Conservation (phyloP, 2,888 invertebrate species). For the Camptogramma bilineatum region DNA sequence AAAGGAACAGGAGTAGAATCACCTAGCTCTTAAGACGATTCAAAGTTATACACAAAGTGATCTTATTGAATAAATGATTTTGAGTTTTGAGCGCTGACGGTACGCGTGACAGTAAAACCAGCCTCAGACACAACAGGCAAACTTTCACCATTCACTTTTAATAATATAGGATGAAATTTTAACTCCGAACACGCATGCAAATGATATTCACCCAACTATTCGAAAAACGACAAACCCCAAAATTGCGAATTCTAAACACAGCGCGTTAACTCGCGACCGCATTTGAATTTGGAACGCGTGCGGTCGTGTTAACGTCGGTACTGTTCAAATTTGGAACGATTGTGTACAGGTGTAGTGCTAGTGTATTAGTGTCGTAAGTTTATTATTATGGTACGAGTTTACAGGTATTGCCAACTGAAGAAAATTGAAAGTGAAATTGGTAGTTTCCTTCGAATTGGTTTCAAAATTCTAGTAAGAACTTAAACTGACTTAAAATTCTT, state of each 20-base stretch:
- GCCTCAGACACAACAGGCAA: too few species aligned
- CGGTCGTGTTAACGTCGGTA: slow-evolving; percentile 68
- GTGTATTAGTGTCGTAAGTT: slow-evolving; percentile 27
- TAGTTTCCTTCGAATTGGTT: too few species aligned
- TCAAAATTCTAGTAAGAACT: too few species aligned
- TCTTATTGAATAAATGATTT: too few species aligned
- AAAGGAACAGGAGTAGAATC: too few species aligned
- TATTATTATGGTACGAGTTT: slow-evolving; percentile 17
- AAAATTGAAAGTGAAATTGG: not conserved
- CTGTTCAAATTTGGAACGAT: slow-evolving; percentile 61
- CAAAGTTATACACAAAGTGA: too few species aligned
- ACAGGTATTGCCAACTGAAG: not conserved
- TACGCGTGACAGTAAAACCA: too few species aligned
- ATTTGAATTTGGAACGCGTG: slow-evolving; percentile 76
- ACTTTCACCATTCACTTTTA: too few species aligned
- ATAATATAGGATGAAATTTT: not conserved
- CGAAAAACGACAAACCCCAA: slow-evolving; percentile 40
- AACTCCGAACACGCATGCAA: slow-evolving; percentile 21
- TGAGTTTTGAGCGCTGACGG: too few species aligned
- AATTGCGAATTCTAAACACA: slow-evolving; percentile 47
- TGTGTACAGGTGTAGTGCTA: slow-evolving; percentile 16
- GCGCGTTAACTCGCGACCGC: slow-evolving; percentile 60
- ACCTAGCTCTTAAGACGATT: too few species aligned
- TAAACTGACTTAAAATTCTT: too few species aligned
- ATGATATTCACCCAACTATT: slow-evolving; percentile 30